Evolutionary conservation across 2,888 invertebrate species (phyloP), one percentile per base, ranked within the genome.

Genomic region (Drosophila affinis): DNA sequence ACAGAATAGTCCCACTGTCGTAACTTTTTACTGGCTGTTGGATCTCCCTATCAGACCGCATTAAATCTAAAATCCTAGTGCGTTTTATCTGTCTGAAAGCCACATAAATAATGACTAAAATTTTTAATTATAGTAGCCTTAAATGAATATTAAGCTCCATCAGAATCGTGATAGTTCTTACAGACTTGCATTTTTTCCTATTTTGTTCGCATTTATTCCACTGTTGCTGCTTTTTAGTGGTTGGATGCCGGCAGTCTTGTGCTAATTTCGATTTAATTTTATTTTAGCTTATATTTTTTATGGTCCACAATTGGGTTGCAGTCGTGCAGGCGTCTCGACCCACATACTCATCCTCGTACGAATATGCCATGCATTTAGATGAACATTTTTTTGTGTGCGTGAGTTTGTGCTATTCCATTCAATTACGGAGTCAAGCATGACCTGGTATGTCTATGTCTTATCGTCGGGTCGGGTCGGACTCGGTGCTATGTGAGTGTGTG

Each of bases 251-350:
- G 27, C 63, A 62, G 51, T 62, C 63, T 63, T 56, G 81, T 72
- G 72, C 82, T 83, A 85, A 83, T 87, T 83, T 81, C 75, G 65
- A 62, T 70, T 72, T 78, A 85, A 81, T 81, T 87, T 68, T 67
- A 70, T 67, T 61, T 56, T 29, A 52, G 57, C 59, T 69, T 56
- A 17, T 54, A 44, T 57, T 49, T 81, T 82, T 81, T 85, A 87
- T 87, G 59, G 59, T 21, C 53, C 54, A 48, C 67, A 51, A 54
- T 62, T 59, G 62, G 62, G 48, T 17, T 57, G 56, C 18, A 47
- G 48, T 49, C 57, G n/a, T 56, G 68, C 65, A 24, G 68, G 29
- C 34, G 12, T 12, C 34, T 5, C 12, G 34, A 14, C 24, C 51
- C 52, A 55, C 62, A 6, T 2, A 14, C 39, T 14, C 39, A 14